Evolutionary conservation across 2,113 vertebrate genomes (phyloP), one percentile per base, ranked within the genome.

Genomic region (Python bivittatus): DNA sequence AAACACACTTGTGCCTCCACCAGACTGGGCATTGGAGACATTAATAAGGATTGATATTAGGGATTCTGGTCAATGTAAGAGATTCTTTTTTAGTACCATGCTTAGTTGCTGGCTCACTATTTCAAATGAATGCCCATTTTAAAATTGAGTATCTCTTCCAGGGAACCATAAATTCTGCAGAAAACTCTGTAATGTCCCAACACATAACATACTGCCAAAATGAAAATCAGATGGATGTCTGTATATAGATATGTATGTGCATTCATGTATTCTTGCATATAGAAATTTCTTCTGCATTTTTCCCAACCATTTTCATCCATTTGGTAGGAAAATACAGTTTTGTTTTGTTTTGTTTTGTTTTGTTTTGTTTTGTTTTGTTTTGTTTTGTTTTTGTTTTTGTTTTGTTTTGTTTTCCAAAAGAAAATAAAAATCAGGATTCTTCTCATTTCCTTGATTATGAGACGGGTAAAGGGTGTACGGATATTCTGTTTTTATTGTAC

Each of bases 1-100:
- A 96, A 96, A 96, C 94, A 20, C 93, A 96, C 96, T 94, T 23
- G 0, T 96, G 88, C 53, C 92, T 93, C 4, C 92, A 94, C 48
- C 95, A 44, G 52, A 93, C 25, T 53, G 10, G 90, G 33, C 85
- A 72, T 48, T 91, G 90, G 52, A 92, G 54, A 61, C 93, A 68
- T 93, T 97, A 94, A 90, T 87, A 72, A 79, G 57, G 64, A 60
- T 92, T 64, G 90, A 94, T 94, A 92, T 7, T 23, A 29, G 5
- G 93, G 94, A 95, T 22, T 91, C 1, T 44, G 91, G 93, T 93
- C 33, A 96, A 95, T 89, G 44, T 64, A 33, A 27, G 8, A 53
- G 72, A 53, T 89, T 60, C 44, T 60, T 61, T 48, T 94, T 29
- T 94, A 56, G 25, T 0, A 0, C 2, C 52, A 23, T 94, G 93